A percentile compares a stretch with the other conserved stretches of the same genome.
Evolutionary conservation across 2,888 invertebrate species (phyloP).

Genomic region (Octodonta nipae): DNA sequence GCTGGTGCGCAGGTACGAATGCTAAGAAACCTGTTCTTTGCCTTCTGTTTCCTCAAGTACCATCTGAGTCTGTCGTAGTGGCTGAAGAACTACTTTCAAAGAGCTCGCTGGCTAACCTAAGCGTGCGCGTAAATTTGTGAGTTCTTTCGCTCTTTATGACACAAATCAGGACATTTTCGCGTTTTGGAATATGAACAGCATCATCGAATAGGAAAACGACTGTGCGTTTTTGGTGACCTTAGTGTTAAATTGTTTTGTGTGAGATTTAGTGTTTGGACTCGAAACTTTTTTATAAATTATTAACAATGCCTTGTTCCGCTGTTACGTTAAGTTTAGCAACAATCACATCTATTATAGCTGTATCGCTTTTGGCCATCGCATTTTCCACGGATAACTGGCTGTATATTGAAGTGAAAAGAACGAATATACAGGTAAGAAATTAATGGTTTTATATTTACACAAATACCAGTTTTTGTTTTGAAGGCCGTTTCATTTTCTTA

Average conservation of each 20-base stretch:
- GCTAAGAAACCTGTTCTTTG: constrained; percentile 1
- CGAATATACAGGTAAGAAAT: constrained; percentile 63
- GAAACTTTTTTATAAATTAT: constrained; percentile 8
- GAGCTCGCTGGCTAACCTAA: constrained; percentile 2
- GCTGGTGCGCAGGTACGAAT: constrained; percentile 2
- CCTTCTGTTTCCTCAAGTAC: constrained; percentile 1
- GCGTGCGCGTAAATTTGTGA: neutral
- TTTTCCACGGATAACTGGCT: constrained; percentile 96
- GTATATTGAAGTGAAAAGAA: constrained; percentile 81
- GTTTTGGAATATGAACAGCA: too few species aligned
- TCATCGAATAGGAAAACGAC: too few species aligned
- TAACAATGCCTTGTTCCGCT: constrained; percentile 78
- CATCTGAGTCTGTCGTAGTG: constrained; percentile 10
- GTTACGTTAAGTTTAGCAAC: constrained; percentile 90
- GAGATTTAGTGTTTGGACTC: constrained; percentile 4
- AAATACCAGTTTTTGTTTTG: neutral
- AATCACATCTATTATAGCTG: constrained; percentile 87
- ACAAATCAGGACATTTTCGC: too few species aligned
- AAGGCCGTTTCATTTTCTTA: neutral
- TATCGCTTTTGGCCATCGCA: constrained; percentile 83
- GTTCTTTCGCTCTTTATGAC: neutral
- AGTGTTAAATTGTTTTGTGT: constrained; percentile 7
- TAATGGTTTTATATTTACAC: neutral
- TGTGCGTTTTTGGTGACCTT: constrained; percentile 10
- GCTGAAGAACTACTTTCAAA: constrained; percentile 19